Evolutionary conservation across 1,140 invertebrate genomes (phyloP), one percentile per base, ranked within the genome.

Genomic region (Drosophila sulfurigaster): DNA sequence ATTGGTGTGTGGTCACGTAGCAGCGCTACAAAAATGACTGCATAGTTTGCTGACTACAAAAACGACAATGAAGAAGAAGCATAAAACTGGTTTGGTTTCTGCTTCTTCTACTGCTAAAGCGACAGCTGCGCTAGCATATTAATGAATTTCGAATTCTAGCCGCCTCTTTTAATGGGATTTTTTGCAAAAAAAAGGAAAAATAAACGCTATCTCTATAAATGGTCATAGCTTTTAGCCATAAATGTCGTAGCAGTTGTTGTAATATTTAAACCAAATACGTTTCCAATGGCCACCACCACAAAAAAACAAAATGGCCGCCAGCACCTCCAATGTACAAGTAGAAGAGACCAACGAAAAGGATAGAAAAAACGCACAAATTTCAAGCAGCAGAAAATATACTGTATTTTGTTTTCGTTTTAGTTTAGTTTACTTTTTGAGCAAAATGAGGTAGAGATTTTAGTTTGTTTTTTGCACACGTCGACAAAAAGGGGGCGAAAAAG

Each of bases 1-100:
- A 25, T 68, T 38, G 16, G 65, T 70, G 72, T 78, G 80, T 88
- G 77, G 83, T 89, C 81, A 88, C 85, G 81, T 88, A 87, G 83
- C 64, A 72, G 60, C 45, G 78, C 69, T 78, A 78, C 78, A 89
- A 80, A 74, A 78, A 78, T 68, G 75, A 80, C 68, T 80, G 69
- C 74, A 80, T 80, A 80, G 69, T 76, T 77, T 58, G 74, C 68
- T 72, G 74, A 43, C 73, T 75, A 78, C 75, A 57, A 49, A 68
- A 38, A 25, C 25, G 28, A 46, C 48, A 11, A 69, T 38, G 56
- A 45, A 58, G 48, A 69, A 41, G 38, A 51, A 70, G 51, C 38
- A 52, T 11, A 74, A 88, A 83, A 80, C 85, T 78, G 77, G 83
- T 89, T 83, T 76, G 74, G 46, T 52, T 59, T 52, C 35, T 38